Evolutionary conservation across 2,113 vertebrate species (phyloP).

Genomic region (Vimba vimba): DNA sequence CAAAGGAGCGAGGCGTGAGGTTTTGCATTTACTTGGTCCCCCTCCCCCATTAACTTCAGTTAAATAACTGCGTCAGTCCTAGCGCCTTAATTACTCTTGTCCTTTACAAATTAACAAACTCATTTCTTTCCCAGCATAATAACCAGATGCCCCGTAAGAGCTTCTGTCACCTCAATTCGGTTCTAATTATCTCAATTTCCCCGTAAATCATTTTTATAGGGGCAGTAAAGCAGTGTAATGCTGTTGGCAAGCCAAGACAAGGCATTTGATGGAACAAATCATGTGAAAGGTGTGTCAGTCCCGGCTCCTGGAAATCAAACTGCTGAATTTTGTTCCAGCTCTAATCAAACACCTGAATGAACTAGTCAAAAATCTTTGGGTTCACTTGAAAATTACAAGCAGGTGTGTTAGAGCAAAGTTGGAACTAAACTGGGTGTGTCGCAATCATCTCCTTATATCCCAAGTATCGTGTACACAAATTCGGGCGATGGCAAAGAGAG

Average conservation of each 20-base stretch:
- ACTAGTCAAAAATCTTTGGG: not conserved
- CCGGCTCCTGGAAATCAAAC: not conserved
- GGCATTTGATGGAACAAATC: slow-evolving; percentile 2
- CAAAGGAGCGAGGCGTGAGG: slow-evolving; percentile 3
- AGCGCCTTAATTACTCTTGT: slow-evolving; percentile 54
- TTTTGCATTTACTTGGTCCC: slow-evolving; percentile 42
- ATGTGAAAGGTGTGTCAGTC: slow-evolving; percentile 3
- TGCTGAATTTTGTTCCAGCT: not conserved
- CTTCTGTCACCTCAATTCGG: slow-evolving; percentile 56
- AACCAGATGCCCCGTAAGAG: slow-evolving; percentile 39
- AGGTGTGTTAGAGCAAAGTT: not conserved
- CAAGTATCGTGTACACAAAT: no score
- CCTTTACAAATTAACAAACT: slow-evolving; percentile 64
- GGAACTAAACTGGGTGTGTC: not conserved
- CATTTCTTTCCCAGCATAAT: slow-evolving; percentile 58
- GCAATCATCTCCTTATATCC: no score
- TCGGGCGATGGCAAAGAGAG: no score
- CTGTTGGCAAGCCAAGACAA: slow-evolving; percentile 40
- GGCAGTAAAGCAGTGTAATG: slow-evolving; percentile 47
- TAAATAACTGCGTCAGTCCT: slow-evolving; percentile 45
- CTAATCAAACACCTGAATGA: not conserved
- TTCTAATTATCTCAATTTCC: slow-evolving; percentile 56
- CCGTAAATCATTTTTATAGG: slow-evolving; percentile 56
- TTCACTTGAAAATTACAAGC: slow-evolving; percentile 10
- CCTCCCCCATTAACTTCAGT: slow-evolving; percentile 47